These are phyloP conservation scores for Mylabris sibirica DNA, from an alignment of 2,888 invertebrate genomes.

Conservation along the genomic window DNA sequence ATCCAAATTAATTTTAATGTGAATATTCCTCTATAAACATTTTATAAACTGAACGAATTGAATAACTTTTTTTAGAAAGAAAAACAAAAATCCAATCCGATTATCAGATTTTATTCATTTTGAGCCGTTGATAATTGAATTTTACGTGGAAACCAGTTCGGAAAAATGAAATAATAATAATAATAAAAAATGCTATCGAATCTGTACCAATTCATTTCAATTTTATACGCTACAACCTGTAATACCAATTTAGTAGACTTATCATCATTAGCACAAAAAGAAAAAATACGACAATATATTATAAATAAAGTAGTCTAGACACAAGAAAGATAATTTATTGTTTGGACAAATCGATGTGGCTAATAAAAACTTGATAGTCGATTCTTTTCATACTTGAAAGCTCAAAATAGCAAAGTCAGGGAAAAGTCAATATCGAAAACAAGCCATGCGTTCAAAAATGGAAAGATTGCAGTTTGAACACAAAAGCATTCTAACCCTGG, in stretches of 20 bases:
- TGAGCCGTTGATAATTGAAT: constrained; percentile 14
- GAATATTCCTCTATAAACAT: not conserved
- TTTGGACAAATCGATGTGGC: constrained; percentile 14
- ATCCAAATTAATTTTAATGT: not conserved
- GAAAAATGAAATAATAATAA: constrained; percentile 5
- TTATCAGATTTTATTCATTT: constrained; percentile 14
- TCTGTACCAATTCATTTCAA: constrained; percentile 7
- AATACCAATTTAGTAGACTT: not conserved
- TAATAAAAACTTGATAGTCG: constrained; percentile 8
- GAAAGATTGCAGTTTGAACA: constrained; percentile 25
- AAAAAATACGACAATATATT: not conserved
- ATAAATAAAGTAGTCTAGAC: constrained; percentile 13
- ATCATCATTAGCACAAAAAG: not conserved
- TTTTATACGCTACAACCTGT: constrained; percentile 3
- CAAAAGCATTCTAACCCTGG: constrained; percentile 11
- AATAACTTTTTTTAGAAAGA: not conserved
- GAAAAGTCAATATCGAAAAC: constrained; percentile 35
- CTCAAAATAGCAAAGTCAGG: constrained; percentile 18
- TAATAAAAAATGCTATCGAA: not conserved
- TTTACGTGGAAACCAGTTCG: not conserved
- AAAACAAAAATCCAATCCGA: constrained; percentile 12
- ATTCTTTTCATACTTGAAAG: constrained; percentile 14
- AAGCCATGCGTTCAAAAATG: constrained; percentile 42
- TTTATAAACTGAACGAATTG: not conserved
- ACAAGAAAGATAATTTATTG: constrained; percentile 10